Conservation (phyloP, 1,140 invertebrate genomes). For the Ectropis grisescens region DNA sequence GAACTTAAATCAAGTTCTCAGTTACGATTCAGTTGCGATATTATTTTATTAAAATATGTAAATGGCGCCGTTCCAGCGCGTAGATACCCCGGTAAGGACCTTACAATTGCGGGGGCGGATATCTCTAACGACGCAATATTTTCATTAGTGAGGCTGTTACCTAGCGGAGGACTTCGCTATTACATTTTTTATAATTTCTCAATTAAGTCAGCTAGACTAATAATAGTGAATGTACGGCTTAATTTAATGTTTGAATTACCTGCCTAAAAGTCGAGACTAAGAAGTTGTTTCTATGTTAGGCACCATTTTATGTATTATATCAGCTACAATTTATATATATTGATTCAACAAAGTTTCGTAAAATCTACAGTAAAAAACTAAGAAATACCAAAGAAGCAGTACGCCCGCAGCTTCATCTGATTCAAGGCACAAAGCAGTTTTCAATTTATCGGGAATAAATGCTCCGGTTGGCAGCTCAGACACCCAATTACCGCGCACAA, state of each 20-base stretch:
- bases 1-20: slow-evolving; percentile 70
- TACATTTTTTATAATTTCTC: slow-evolving; percentile 33
- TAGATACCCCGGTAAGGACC: slow-evolving; percentile 49
- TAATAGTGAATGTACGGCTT: too few relatives aligned
- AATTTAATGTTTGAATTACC: too few relatives aligned
- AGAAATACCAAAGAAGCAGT: too few relatives aligned
- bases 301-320: too few relatives aligned
- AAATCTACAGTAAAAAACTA: too few relatives aligned
- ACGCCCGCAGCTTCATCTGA: slow-evolving; percentile 39
- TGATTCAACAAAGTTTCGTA: too few relatives aligned
- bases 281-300: too few relatives aligned
- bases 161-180: slow-evolving; percentile 27
- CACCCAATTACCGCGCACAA: slow-evolving; percentile 66
- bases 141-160: slow-evolving; percentile 49
- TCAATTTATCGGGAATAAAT: slow-evolving; percentile 68
- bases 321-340: too few relatives aligned
- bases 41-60: slow-evolving; percentile 71
- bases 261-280: too few relatives aligned
- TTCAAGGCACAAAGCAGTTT: slow-evolving; percentile 56
- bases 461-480: slow-evolving; percentile 65
- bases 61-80: slow-evolving; percentile 54
- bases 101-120: slow-evolving; percentile 48
- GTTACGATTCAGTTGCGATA: slow-evolving; percentile 69
- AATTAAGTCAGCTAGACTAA: too few relatives aligned
- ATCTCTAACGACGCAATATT: slow-evolving; percentile 55